Percentiles rank a stretch among this genome's conserved stretches.
Evolutionary conservation across 1,140 invertebrate genomes (phyloP).

Genomic region (Bemisia tabaci): DNA sequence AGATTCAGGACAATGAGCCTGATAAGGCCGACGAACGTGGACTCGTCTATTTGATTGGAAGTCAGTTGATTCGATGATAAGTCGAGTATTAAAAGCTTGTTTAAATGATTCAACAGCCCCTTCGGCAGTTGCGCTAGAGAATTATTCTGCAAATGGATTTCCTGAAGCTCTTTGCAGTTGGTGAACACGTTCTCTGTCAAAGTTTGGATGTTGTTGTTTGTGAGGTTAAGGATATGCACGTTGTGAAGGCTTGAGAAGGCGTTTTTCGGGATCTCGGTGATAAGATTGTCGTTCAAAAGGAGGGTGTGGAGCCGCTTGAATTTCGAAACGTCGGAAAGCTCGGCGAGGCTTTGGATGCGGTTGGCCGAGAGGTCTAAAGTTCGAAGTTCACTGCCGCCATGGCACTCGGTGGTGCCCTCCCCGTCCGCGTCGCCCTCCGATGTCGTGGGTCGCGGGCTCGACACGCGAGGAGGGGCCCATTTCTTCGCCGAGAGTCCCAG

Average conservation of each 20-base stretch:
- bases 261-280: constrained; percentile 62
- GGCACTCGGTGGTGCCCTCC: constrained; percentile 18
- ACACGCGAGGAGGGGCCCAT: constrained; percentile 31
- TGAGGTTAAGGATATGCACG: constrained; percentile 65
- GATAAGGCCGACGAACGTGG: constrained; percentile 69
- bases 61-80: constrained; percentile 73
- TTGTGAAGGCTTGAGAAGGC: constrained; percentile 58
- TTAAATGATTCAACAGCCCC: constrained; percentile 67
- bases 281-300: constrained; percentile 65
- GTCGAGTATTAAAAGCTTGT: constrained; percentile 71
- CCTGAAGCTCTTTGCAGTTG: constrained; percentile 57
- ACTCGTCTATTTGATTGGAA: constrained; percentile 64
- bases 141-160: constrained; percentile 70
- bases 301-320: constrained; percentile 60
- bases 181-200: constrained; percentile 65
- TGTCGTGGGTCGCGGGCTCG: constrained; percentile 20
- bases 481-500: constrained; percentile 45
- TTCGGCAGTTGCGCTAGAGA: constrained; percentile 60
- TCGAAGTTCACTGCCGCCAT: constrained; percentile 45
- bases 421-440: constrained; percentile 14
- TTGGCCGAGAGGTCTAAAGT: constrained; percentile 66
- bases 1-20: constrained; percentile 70
- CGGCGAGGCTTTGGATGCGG: constrained; percentile 50
- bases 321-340: constrained; percentile 53
- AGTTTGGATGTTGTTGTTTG: constrained; percentile 60